Evolutionary conservation across 2,797 vertebrate species (phyloP).

Genomic region (Erpetoichthys calabaricus): DNA sequence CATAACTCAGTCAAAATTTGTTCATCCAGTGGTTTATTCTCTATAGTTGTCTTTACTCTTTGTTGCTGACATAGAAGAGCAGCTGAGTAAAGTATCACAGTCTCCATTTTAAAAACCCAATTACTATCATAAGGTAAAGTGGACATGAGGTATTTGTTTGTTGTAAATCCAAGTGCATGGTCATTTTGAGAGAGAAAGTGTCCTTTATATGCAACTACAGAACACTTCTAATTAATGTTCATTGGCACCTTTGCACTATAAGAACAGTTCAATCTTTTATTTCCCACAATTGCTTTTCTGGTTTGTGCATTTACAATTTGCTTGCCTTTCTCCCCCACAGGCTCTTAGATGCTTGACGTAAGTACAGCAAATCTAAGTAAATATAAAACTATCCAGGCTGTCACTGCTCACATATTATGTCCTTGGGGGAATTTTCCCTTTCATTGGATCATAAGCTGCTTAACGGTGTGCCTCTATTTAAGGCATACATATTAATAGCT

Average conservation of each 20-base stretch:
- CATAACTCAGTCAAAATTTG: too few relatives aligned
- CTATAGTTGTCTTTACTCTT: too few relatives aligned
- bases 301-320: constrained; percentile 60
- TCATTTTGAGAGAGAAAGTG: too few relatives aligned
- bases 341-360: constrained; percentile 69
- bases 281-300: constrained; percentile 68
- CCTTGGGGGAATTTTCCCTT: constrained; percentile 75
- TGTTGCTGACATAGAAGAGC: too few relatives aligned
- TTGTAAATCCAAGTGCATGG: too few relatives aligned
- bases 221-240: too few relatives aligned
- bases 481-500: constrained; percentile 81
- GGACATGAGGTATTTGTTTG: too few relatives aligned
- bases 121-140: too few relatives aligned
- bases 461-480: constrained; percentile 78
- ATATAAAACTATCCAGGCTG: constrained; percentile 71
- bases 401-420: constrained; percentile 75
- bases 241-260: background rate
- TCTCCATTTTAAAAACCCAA: too few relatives aligned
- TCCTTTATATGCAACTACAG: too few relatives aligned
- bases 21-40: too few relatives aligned
- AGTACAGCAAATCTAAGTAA: constrained; percentile 76
- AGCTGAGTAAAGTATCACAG: too few relatives aligned
- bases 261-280: constrained; percentile 64
- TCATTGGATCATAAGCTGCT: constrained; percentile 81
- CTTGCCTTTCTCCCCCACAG: constrained; percentile 68